Conservation (phyloP, 1,140 invertebrate species). For the Formica exsecta region DNA sequence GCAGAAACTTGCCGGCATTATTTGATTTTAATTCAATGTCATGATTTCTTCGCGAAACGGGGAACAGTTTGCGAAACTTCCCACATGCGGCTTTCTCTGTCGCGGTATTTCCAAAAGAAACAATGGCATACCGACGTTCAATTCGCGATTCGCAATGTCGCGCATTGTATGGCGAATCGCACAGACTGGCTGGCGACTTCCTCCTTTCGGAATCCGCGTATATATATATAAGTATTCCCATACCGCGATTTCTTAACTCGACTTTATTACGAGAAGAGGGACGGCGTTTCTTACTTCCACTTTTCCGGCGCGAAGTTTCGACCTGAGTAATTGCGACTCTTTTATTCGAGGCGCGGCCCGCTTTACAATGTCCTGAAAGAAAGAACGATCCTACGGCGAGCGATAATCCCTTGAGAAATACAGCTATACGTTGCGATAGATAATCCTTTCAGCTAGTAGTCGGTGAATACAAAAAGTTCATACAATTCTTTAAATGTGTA, state of each 20-base stretch:
- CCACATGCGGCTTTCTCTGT: constrained; percentile 28
- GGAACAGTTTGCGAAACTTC: constrained; percentile 54
- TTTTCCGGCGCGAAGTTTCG: constrained; percentile 14
- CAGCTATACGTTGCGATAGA: not conserved
- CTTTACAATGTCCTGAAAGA: not conserved
- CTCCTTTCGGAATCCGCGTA: too few relatives aligned
- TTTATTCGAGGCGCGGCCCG: not conserved
- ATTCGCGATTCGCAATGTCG: constrained; percentile 28
- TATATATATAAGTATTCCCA: constrained; percentile 6
- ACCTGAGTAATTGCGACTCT: constrained; percentile 39
- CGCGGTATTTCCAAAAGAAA: constrained; percentile 33
- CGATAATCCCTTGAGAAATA: constrained; percentile 9
- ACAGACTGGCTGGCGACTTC: constrained; percentile 41
- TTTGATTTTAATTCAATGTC: constrained; percentile 74
- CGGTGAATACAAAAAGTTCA: not conserved
- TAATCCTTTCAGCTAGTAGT: constrained; percentile 6
- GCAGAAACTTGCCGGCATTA: constrained; percentile 46
- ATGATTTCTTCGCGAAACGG: constrained; percentile 58
- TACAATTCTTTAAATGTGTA: constrained; percentile 6
- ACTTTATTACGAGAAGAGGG: constrained; percentile 27
- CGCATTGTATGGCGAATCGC: constrained; percentile 35
- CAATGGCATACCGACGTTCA: constrained; percentile 57
- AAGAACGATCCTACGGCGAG: not conserved
- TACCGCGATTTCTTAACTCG: constrained; percentile 20
- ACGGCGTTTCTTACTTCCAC: constrained; percentile 34